These are phyloP conservation scores for Pseudomyrmex flavicornis DNA, from an alignment of 1,140 invertebrate species.

Conservation along the genomic window DNA sequence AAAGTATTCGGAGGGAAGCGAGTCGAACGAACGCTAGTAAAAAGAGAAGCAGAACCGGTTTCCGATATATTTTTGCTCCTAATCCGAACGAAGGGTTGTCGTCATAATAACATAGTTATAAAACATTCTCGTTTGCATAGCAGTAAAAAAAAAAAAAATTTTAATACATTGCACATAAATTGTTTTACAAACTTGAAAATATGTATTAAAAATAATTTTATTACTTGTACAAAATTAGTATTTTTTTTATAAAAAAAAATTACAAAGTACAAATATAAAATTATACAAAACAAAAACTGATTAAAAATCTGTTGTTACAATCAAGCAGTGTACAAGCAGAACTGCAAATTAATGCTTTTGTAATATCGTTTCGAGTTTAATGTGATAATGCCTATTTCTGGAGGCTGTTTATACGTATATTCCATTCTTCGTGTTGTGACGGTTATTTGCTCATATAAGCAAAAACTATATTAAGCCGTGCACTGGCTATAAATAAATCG, in stretches of 20 bases:
- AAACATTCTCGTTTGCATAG: constrained; percentile 19
- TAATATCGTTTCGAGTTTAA: neutral
- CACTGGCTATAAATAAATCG: neutral
- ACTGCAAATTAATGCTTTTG: too few species aligned
- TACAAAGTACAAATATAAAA: too few species aligned
- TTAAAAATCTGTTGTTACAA: too few species aligned
- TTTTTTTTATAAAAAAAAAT: too few species aligned
- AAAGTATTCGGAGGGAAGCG: constrained; percentile 53
- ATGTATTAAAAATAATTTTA: too few species aligned
- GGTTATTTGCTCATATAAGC: neutral
- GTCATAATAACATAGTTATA: neutral
- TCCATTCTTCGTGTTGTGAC: neutral
- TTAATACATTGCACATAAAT: neutral
- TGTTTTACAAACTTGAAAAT: too few species aligned
- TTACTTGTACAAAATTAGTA: too few species aligned
- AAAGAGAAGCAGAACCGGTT: constrained; percentile 57
- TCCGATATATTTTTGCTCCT: neutral
- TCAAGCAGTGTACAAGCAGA: too few species aligned
- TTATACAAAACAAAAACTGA: too few species aligned
- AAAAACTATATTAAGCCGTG: neutral
- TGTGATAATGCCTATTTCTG: neutral
- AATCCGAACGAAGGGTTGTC: neutral
- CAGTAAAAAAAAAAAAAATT: neutral
- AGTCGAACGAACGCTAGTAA: neutral
- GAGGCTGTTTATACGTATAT: neutral